Percentiles rank a stretch among this genome's conserved stretches.
These are phyloP conservation scores for Dynastes tityus DNA, from an alignment of 2,888 invertebrate genomes.

Conservation along the genomic window DNA sequence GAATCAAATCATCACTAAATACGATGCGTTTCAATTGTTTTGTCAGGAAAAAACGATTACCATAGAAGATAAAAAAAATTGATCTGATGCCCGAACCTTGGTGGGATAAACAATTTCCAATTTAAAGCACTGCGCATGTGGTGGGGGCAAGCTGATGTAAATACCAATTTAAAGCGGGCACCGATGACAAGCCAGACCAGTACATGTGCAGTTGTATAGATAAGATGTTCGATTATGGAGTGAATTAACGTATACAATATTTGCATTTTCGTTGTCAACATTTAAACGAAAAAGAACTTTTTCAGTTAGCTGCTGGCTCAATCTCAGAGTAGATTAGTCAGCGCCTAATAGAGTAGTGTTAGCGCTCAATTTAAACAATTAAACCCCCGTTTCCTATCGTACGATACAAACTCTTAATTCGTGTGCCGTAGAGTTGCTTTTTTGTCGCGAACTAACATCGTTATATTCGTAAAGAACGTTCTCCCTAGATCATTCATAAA, in stretches of 20 bases:
- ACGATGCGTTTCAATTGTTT: too few relatives aligned
- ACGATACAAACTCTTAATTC: constrained; percentile 9
- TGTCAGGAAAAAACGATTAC: too few relatives aligned
- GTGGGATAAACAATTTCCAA: constrained; percentile 22
- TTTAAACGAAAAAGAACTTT: constrained; percentile 40
- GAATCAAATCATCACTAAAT: too few relatives aligned
- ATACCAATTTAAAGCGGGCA: constrained; percentile 45
- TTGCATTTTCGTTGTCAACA: constrained; percentile 28
- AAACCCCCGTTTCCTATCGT: constrained; percentile 3
- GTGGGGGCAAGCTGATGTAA: constrained; percentile 35
- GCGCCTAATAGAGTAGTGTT: constrained; percentile 60
- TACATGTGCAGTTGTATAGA: constrained; percentile 14
- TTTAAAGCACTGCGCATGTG: neutral
- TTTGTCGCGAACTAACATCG: neutral
- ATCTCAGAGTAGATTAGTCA: constrained; percentile 77
- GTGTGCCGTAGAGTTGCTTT: neutral
- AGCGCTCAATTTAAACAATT: constrained; percentile 53
- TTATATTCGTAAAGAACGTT: neutral
- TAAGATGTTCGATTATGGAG: constrained; percentile 29
- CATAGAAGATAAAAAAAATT: too few relatives aligned
- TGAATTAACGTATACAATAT: constrained; percentile 2
- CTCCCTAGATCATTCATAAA: neutral
- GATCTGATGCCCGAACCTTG: constrained; percentile 8
- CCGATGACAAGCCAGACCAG: constrained; percentile 22
- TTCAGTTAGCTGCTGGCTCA: constrained; percentile 68